A percentile compares a stretch with the other conserved stretches of the same genome.
phyloP scores from a whole-genome alignment of 2,888 invertebrate genomes.

The Auanema sp. region DNA sequence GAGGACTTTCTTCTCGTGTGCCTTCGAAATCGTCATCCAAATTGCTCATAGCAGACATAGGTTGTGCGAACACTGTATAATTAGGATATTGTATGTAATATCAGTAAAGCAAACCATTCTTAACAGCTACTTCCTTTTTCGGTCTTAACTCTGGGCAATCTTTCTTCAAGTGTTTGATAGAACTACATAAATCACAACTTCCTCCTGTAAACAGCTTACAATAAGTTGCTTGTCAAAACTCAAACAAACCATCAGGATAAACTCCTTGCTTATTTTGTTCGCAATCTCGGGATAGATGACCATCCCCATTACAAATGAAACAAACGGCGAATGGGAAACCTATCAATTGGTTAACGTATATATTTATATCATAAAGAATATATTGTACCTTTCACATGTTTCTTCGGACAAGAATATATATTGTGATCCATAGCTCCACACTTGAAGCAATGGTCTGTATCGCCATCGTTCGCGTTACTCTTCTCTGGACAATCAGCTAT shows the following conservation, averaged over 20 bases:
- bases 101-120: not conserved
- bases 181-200: slow-evolving; percentile 80
- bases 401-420: slow-evolving; percentile 66
- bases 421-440: slow-evolving; percentile 87
- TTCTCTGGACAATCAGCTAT: slow-evolving; percentile 79
- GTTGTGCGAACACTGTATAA: too few species aligned
- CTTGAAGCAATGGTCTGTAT: slow-evolving; percentile 74
- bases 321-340: slow-evolving; percentile 82
- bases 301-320: slow-evolving; percentile 84
- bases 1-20: too few species aligned
- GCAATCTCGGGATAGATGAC: slow-evolving; percentile 84
- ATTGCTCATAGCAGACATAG: too few species aligned
- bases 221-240: not conserved
- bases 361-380: too few species aligned
- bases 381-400: slow-evolving; percentile 39
- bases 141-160: slow-evolving; percentile 68
- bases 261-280: slow-evolving; percentile 84
- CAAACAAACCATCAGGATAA: slow-evolving; percentile 76
- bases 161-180: slow-evolving; percentile 81
- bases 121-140: slow-evolving; percentile 24
- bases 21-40: too few species aligned
- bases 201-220: slow-evolving; percentile 34
- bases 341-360: slow-evolving; percentile 61
- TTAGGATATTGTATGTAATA: not conserved
- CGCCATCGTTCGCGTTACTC: slow-evolving; percentile 10